Evolutionary conservation across 2,888 invertebrate genomes (phyloP).

Genomic region (Hoplodrina ambigua): DNA sequence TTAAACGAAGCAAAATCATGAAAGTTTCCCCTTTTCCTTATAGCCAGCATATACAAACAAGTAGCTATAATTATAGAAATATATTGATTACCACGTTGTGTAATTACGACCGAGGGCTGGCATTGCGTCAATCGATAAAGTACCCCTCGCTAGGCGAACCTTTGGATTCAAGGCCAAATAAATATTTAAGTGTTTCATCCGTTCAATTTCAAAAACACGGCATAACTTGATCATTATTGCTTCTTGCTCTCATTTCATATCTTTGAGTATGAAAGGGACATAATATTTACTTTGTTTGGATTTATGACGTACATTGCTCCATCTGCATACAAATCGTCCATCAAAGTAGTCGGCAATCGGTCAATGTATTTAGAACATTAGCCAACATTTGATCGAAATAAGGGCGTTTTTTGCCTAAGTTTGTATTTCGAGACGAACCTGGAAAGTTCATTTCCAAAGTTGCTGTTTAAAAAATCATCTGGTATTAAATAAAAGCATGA

Average conservation of each 20-base stretch:
- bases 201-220: not conserved
- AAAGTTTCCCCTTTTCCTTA: too few species aligned
- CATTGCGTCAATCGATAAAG: constrained; percentile 13
- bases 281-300: not conserved
- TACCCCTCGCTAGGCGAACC: not conserved
- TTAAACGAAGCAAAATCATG: not conserved
- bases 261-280: constrained; percentile 11
- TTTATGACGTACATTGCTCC: constrained; percentile 12
- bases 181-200: not conserved
- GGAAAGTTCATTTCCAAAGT: not conserved
- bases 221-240: constrained; percentile 2
- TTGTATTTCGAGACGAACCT: not conserved
- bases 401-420: not conserved
- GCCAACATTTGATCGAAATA: constrained; percentile 24
- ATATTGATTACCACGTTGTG: not conserved
- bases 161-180: constrained; percentile 15
- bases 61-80: not conserved
- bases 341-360: not conserved
- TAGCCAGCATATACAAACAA: not conserved
- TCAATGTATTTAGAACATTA: constrained; percentile 9
- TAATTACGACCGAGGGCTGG: too few species aligned
- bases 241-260: constrained; percentile 1
- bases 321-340: not conserved
- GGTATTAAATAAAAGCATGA: not conserved
- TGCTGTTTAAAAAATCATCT: constrained; percentile 1